Evolutionary conservation across 2,888 invertebrate species (phyloP).

Genomic region (Clitarchus hookeri): DNA sequence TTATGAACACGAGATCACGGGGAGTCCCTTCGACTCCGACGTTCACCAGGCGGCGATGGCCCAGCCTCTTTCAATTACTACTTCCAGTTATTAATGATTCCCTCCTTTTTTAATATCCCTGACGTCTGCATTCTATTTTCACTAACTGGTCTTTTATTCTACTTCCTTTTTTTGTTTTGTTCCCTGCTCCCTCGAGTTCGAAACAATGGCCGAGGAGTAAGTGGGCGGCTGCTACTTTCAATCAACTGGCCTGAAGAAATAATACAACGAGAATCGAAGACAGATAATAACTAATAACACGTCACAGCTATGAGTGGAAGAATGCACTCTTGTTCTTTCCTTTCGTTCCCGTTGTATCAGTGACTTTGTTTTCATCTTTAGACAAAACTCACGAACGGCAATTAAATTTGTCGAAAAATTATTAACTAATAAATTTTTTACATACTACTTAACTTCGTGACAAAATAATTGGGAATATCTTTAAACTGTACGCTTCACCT

Average conservation of each 20-base stretch:
- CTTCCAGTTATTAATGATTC: conserved; percentile 1
- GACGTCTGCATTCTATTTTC: not conserved
- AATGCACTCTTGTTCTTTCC: not conserved
- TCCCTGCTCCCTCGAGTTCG: not conserved
- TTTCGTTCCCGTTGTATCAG: not conserved
- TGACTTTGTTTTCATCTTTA: not conserved
- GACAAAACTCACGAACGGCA: not conserved
- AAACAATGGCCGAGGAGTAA: not conserved
- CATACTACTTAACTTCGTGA: too few species aligned
- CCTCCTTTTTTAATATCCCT: not conserved
- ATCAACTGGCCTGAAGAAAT: not conserved
- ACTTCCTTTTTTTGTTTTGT: not conserved
- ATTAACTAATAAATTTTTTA: too few species aligned
- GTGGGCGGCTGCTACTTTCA: not conserved
- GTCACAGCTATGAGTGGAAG: not conserved
- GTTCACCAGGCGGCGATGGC: not conserved
- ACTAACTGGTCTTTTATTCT: not conserved
- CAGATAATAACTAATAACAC: not conserved
- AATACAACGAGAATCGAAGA: not conserved
- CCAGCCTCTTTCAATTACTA: not conserved
- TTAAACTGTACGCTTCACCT: too few species aligned
- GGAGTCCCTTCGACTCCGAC: not conserved
- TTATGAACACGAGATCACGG: not conserved
- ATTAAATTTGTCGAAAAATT: too few species aligned
- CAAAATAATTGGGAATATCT: too few species aligned